Percentiles rank a stretch among this genome's conserved stretches.
These are phyloP conservation scores for Candidula unifasciata DNA, from an alignment of 2,888 invertebrate genomes.

Conservation along the genomic window DNA sequence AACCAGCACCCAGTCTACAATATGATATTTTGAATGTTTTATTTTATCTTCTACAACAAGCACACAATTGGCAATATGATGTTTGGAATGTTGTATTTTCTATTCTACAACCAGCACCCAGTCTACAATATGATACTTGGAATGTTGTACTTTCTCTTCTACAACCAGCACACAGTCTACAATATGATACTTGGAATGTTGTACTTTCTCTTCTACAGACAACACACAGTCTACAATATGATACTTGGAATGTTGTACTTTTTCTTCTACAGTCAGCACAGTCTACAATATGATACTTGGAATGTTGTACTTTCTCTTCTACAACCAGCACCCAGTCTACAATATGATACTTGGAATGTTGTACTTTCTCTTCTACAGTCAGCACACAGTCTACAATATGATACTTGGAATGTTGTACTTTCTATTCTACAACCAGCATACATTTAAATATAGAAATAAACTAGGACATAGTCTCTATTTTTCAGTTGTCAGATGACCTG, in stretches of 20 bases:
- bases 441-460: too few species aligned
- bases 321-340: not conserved
- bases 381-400: not conserved
- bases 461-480: not conserved
- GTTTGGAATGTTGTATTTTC: not conserved
- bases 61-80: not conserved
- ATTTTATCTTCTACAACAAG: not conserved
- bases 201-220: not conserved
- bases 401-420: not conserved
- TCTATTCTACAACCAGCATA: not conserved
- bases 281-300: not conserved
- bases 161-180: not conserved
- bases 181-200: not conserved
- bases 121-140: not conserved
- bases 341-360: not conserved
- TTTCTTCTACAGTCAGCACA: not conserved
- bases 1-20: not conserved
- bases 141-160: not conserved
- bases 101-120: not conserved
- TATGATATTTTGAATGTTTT: not conserved
- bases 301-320: not conserved
- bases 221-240: too few species aligned
- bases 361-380: not conserved
- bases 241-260: not conserved
- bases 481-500: conserved; percentile 57